These are phyloP conservation scores for Lutjanus argentimaculatus DNA, from an alignment of 2,797 vertebrate genomes.

Conservation along the genomic window DNA sequence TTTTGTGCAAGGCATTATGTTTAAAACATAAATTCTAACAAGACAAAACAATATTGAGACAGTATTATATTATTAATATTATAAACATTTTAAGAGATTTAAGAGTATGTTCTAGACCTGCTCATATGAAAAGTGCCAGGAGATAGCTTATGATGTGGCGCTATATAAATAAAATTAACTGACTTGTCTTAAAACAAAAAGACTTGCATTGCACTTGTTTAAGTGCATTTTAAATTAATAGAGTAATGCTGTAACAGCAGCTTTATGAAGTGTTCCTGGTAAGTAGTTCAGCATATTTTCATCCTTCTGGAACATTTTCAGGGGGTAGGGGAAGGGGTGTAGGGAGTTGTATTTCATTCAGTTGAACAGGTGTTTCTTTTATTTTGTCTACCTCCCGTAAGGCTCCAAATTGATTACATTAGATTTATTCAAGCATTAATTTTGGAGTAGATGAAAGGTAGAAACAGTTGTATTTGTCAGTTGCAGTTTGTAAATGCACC, in stretches of 20 bases:
- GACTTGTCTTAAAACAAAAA: background rate
- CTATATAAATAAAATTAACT: no score
- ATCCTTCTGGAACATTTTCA: background rate
- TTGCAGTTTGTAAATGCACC: no score
- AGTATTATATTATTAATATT: no score
- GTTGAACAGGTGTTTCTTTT: background rate
- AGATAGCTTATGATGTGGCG: no score
- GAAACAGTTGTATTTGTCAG: no score
- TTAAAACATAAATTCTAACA: background rate
- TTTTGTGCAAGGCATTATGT: background rate
- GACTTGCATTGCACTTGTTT: background rate
- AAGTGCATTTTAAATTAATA: background rate
- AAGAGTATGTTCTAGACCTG: no score
- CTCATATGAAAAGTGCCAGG: no score
- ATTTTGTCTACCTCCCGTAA: background rate
- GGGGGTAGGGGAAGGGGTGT: no score
- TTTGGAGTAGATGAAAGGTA: background rate
- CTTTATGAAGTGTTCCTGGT: background rate
- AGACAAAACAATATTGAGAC: background rate
- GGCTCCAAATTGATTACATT: background rate
- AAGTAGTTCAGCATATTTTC: background rate
- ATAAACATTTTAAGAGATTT: no score
- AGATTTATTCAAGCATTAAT: background rate
- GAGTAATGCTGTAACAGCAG: background rate
- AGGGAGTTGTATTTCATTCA: background rate